Evolutionary conservation across 2,113 vertebrate genomes (phyloP).

Genomic region (Cynoglossus semilaevis): DNA sequence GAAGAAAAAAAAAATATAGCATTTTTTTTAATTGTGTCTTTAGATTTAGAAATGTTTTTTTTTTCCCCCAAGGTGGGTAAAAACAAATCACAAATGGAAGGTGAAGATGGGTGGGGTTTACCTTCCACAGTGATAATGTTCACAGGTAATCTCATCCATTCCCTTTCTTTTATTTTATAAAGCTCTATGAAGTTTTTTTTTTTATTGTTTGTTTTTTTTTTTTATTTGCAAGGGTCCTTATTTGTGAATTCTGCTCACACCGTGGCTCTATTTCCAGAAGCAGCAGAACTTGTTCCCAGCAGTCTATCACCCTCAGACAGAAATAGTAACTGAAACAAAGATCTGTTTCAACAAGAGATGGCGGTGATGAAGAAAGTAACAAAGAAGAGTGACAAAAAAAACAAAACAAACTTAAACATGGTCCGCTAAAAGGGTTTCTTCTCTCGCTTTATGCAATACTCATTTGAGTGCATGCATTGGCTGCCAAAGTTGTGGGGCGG

Average conservation of each 20-base stretch:
- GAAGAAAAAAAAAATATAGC: slow-evolving; percentile 5
- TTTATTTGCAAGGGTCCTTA: background rate
- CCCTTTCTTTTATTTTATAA: background rate
- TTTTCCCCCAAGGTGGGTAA: background rate
- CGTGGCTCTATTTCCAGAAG: background rate
- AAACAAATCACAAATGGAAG: no score
- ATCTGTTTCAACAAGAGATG: background rate
- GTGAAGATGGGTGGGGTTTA: no score
- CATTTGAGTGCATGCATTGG: no score
- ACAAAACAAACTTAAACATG: background rate
- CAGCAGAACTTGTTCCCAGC: background rate
- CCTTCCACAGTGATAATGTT: no score
- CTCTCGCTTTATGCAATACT: no score
- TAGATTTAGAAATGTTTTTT: background rate
- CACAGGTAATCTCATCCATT: no score
- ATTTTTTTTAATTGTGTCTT: slow-evolving; percentile 2
- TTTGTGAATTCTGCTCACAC: slow-evolving; percentile 6
- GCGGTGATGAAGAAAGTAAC: background rate
- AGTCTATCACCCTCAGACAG: background rate
- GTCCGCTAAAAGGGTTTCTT: no score
- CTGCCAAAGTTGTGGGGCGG: no score
- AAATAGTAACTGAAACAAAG: background rate
- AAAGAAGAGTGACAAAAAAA: background rate
- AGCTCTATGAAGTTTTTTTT: background rate
- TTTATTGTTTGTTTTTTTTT: background rate